Conservation (phyloP, 2,888 invertebrate genomes). For the Apodemia hepburni region DNA sequence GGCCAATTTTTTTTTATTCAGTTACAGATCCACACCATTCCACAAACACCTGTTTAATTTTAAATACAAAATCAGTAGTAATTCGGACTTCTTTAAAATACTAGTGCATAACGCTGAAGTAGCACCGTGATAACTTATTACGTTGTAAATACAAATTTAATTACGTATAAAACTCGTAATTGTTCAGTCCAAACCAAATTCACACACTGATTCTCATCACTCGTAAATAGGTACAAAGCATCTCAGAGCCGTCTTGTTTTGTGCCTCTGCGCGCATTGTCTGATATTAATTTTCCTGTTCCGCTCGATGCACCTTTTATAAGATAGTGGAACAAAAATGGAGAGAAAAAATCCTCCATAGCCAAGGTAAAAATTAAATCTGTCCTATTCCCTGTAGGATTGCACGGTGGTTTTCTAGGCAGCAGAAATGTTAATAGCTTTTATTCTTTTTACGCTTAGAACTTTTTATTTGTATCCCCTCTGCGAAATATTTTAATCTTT, state of each 20-base stretch:
- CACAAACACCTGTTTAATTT: too few relatives aligned
- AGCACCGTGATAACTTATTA: too few relatives aligned
- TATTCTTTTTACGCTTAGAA: not conserved
- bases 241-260: constrained; percentile 38
- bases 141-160: too few relatives aligned
- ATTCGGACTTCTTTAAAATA: too few relatives aligned
- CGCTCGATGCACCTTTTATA: constrained; percentile 67
- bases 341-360: constrained; percentile 41
- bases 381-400: constrained; percentile 32
- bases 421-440: constrained; percentile 6
- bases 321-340: constrained; percentile 62
- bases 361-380: constrained; percentile 47
- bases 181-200: not conserved
- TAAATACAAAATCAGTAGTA: too few relatives aligned
- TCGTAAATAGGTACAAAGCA: constrained; percentile 8
- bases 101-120: too few relatives aligned
- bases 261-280: constrained; percentile 51
- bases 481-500: constrained; percentile 29
- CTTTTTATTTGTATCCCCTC: not conserved
- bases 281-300: constrained; percentile 75
- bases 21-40: too few relatives aligned
- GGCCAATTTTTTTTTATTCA: too few relatives aligned
- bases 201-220: constrained; percentile 8
- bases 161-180: not conserved
- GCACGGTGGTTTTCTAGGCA: not conserved